Base-by-base conservation (phyloP, 1,140 invertebrate species). In the Drosophila dunni region DNA sequence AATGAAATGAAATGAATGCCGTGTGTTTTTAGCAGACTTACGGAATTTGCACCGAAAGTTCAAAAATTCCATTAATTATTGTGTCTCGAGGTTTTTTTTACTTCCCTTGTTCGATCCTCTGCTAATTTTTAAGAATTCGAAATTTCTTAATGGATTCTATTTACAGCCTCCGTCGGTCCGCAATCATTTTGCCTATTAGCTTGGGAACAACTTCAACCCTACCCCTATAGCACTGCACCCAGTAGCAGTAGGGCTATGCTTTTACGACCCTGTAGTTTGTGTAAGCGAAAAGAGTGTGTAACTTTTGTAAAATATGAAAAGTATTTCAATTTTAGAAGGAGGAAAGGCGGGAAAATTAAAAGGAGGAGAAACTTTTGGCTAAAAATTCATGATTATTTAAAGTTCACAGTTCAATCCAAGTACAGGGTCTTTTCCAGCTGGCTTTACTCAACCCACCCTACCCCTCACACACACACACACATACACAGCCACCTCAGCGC, bases 41-140 rank as follows among this genome's bases (percentile, higher is more conserved):
- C 29, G 69, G 62, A 60, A 78, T 71, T 78, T 75, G 78, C 74
- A 85, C 81, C 72, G 56, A 85, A 78, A 85, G 82, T 85, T 84
- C 74, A 83, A 80, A 84, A 83, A 83, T 83, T 83, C 81, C 81
- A 83, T 83, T 83, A 84, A 83, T 83, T 83, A 84, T 79, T 69
- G 56, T 66, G 60, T 65, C 46, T 58, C 60, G 79, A 64, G 68
- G 73, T 78, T 70, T 56, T 79, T 75, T 73, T 65, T 48, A 63
- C 13, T 48, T 11, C 20, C 33, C 40, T 48, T 53, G 15, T 56
- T 46, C 45, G 20, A 51, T 68, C 48, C 57, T 75, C 17, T 58
- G 80, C 79, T 82, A 82, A 82, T 82, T 82, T 82, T 79, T 10
- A 64, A 51, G 72, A 75, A 75, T 75, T 75, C 68, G 34, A 64